Base-by-base conservation (phyloP, 2,113 vertebrate species). In the Brevimyrus niger region DNA sequence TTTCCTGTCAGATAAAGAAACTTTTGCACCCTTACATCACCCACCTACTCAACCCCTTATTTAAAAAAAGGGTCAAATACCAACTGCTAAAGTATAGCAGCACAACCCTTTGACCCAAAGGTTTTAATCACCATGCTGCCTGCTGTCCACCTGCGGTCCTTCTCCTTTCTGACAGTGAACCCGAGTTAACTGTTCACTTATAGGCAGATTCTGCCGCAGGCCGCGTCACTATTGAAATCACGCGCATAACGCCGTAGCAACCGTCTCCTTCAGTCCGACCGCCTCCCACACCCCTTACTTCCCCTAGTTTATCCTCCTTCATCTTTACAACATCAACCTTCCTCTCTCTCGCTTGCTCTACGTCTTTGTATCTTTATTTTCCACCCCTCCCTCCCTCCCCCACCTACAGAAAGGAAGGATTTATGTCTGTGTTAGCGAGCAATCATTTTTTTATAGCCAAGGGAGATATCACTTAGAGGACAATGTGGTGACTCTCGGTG, bases 351-450 rank as follows among this genome's bases (percentile, higher is more conserved):
- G 86, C 69, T n/a, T 19, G 2, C 82, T 90, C 87, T 27, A 19
- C 50, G 65, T 83, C n/a, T 47, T 83, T 42, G 61, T 73, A 69
- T 35, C 76, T 86, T 82, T 42, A 23, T 90, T 51, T 69, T n/a
- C 19, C 73, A 1, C 23, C 44, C 23, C 17, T 31, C 35, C 23
- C 17, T 31, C 35, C 1, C 27, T 13, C n/a, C 23, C 5, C 46
- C 90, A 19, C 38, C 21, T 44, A 93, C 93, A 91, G 92, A 89
- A 89, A 92, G 87, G 94, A 90, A 90, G 92, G 92, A 88, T 91
- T 92, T 91, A 92, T 80, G 93, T 93, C 90, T 91, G 76, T 76
- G 87, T 92, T 93, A 93, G 92, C 92, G 90, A 92, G 91, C 73
- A 27, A 42, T 91, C 76, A 90, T 87, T 92, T 92, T 61, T 94